Evolutionary conservation across 2,113 vertebrate genomes (phyloP).

Genomic region (Stomatorhinus ivindoensis): DNA sequence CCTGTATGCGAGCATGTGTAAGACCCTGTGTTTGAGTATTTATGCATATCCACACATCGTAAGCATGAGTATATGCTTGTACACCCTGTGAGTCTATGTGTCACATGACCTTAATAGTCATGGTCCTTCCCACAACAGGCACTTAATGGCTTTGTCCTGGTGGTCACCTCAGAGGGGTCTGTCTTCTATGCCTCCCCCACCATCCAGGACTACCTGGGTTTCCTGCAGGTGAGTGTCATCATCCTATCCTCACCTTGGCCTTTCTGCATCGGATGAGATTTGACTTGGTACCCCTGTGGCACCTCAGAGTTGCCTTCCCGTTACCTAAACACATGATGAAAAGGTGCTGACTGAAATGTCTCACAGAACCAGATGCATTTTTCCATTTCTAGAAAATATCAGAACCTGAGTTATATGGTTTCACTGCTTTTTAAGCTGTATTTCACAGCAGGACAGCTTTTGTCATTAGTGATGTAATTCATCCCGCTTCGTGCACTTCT

Average conservation of each 20-base stretch:
- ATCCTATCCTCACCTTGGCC: neutral
- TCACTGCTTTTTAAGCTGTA: neutral
- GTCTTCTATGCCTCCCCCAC: conserved; percentile 41
- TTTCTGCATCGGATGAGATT: neutral
- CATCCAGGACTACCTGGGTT: conserved; percentile 43
- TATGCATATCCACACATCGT: neutral
- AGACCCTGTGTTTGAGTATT: neutral
- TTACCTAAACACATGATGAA: neutral
- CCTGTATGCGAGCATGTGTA: neutral
- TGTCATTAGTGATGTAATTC: neutral
- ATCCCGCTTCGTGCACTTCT: neutral
- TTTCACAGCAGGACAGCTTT: neutral
- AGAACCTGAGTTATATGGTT: neutral
- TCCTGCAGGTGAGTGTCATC: conserved; percentile 35
- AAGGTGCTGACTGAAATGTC: neutral
- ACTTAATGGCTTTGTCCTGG: conserved; percentile 42
- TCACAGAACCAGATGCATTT: neutral
- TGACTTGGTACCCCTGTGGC: neutral
- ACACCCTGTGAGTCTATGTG: neutral
- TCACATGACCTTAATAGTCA: neutral
- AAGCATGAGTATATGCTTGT: neutral
- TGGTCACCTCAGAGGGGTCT: conserved; percentile 36
- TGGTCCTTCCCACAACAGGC: conserved; percentile 25
- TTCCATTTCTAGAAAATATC: neutral
- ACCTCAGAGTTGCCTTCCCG: neutral